Percentiles rank a stretch among this genome's conserved stretches.
Evolutionary conservation across 2,113 vertebrate genomes (phyloP).

Genomic region (Petromus typicus): DNA sequence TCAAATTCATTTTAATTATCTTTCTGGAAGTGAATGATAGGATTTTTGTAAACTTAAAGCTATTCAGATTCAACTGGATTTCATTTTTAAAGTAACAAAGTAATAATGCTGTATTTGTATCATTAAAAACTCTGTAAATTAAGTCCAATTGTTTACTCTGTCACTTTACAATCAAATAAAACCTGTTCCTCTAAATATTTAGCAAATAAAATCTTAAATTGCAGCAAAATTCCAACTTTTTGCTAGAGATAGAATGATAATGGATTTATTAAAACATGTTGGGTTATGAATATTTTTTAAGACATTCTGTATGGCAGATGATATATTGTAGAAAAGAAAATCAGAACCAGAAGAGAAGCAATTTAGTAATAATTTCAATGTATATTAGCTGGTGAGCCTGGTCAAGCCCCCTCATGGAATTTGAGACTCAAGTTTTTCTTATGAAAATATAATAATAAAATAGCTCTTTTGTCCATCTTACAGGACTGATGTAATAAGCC

Average conservation of each 20-base stretch:
- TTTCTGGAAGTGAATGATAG: neutral
- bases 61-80: neutral
- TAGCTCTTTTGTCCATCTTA: neutral
- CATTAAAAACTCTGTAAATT: neutral
- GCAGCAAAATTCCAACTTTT: neutral
- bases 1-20: conserved; percentile 27
- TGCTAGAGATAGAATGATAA: neutral
- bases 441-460: neutral
- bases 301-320: neutral
- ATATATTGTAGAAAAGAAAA: neutral
- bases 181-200: neutral
- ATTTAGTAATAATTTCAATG: neutral
- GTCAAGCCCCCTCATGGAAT: neutral
- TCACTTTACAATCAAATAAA: conserved; percentile 42
- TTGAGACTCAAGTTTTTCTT: neutral
- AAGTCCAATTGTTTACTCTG: neutral
- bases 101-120: neutral
- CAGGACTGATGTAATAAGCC: neutral
- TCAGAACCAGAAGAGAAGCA: neutral
- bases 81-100: conserved; percentile 20
- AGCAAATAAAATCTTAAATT: conserved; percentile 16
- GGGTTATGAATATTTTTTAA: neutral
- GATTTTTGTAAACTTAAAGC: conserved; percentile 36
- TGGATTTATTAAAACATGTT: neutral
- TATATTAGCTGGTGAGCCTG: neutral